These are phyloP conservation scores for Lasiurus borealis DNA, from an alignment of 2,113 vertebrate genomes.

Conservation along the genomic window DNA sequence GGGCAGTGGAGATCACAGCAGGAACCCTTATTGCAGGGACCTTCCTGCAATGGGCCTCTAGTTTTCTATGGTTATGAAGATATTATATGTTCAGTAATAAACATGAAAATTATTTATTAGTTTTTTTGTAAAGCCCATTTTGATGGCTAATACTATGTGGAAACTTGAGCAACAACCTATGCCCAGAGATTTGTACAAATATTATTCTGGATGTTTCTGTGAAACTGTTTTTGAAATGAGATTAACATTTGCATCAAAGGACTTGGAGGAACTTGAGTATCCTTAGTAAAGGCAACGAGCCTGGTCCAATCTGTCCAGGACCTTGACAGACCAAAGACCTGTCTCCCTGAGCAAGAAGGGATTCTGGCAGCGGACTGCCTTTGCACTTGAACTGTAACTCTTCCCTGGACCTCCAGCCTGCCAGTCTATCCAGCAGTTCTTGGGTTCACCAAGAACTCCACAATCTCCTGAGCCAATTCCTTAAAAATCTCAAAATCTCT, in stretches of 20 bases:
- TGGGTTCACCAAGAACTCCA: neutral
- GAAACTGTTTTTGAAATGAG: neutral
- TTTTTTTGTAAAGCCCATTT: neutral
- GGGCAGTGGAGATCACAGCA: no score
- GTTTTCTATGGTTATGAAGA: neutral
- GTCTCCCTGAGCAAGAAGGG: neutral
- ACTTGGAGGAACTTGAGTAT: neutral
- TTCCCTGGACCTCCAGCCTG: neutral
- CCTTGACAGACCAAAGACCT: neutral
- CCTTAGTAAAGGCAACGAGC: neutral
- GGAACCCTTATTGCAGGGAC: no score
- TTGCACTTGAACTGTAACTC: neutral
- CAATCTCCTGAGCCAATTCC: neutral
- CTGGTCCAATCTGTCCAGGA: neutral
- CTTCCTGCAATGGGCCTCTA: no score
- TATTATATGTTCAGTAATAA: neutral
- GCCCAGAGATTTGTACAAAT: neutral
- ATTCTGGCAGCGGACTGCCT: neutral
- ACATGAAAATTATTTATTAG: neutral
- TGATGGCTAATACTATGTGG: neutral
- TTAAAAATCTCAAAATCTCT: neutral
- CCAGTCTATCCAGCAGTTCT: neutral
- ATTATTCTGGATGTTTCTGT: neutral
- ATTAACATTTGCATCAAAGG: neutral
- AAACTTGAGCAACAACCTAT: neutral